Conservation (phyloP, 2,888 invertebrate genomes). For the Oscheius sp. region DNA sequence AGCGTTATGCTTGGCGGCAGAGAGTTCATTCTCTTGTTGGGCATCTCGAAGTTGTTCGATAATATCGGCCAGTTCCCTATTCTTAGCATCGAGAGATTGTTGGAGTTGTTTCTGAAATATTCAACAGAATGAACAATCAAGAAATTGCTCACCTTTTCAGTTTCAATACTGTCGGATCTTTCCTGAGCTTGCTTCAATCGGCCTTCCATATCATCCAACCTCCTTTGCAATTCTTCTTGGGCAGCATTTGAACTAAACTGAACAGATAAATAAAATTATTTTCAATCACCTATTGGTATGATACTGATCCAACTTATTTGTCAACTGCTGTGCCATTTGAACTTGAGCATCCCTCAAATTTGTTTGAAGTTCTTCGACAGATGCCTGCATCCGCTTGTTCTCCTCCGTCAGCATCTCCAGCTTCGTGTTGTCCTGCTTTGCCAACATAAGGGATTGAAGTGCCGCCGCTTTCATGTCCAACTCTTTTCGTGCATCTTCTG, state of each 20-base stretch:
- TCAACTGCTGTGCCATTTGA: conserved; percentile 32
- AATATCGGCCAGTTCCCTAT: not conserved
- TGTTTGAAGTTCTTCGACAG: conserved; percentile 20
- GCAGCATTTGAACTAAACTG: conserved; percentile 23
- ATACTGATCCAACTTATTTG: conserved; percentile 20
- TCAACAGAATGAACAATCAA: not conserved
- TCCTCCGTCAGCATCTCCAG: conserved; percentile 46
- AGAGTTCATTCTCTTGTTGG: conserved; percentile 19
- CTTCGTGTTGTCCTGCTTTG: conserved; percentile 54
- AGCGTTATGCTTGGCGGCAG: conserved; percentile 18
- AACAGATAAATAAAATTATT: not conserved
- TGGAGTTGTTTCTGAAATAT: conserved; percentile 25
- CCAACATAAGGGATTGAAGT: conserved; percentile 63
- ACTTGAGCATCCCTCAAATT: conserved; percentile 26
- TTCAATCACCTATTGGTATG: conserved; percentile 18
- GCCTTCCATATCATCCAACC: conserved; percentile 12
- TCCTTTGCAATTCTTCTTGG: conserved; percentile 16
- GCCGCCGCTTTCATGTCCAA: conserved; percentile 65
- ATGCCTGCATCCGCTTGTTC: conserved; percentile 22
- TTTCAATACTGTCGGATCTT: not conserved
- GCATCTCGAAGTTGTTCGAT: conserved; percentile 13
- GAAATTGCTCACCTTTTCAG: conserved; percentile 6
- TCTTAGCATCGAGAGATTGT: not conserved
- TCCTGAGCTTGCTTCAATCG: conserved; percentile 10
- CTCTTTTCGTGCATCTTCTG: conserved; percentile 57